A percentile compares a stretch with the other conserved stretches of the same genome.
These are phyloP conservation scores for Zapus hudsonius DNA, from an alignment of 2,113 vertebrate species.

Conservation along the genomic window DNA sequence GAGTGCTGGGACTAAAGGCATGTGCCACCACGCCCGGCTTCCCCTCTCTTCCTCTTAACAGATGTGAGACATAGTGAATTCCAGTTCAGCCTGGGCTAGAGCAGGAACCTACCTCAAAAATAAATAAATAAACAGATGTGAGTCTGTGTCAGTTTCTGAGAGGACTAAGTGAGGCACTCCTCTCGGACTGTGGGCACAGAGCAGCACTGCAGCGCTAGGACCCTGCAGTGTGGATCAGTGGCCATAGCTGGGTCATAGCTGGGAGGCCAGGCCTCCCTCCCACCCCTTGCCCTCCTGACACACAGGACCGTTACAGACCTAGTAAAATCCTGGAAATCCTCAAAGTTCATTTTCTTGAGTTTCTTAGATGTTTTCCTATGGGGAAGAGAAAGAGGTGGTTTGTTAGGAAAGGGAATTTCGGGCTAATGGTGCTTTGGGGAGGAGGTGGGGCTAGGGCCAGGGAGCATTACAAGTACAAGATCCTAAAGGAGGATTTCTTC, in stretches of 20 bases:
- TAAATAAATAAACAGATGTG: too few relatives aligned
- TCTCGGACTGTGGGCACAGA: not conserved
- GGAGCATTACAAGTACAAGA: not conserved
- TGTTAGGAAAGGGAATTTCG: conserved; percentile 37
- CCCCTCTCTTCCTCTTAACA: not conserved
- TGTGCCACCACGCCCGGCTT: not conserved
- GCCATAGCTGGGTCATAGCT: not conserved
- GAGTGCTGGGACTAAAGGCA: too few relatives aligned
- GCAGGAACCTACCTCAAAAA: too few relatives aligned
- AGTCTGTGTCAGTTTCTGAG: too few relatives aligned
- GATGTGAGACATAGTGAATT: too few relatives aligned
- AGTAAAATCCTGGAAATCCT: conserved; percentile 64
- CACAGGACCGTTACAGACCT: conserved; percentile 53
- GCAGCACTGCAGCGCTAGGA: not conserved
- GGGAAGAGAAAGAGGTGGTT: not conserved
- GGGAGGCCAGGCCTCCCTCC: not conserved
- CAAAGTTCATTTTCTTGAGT: conserved; percentile 55
- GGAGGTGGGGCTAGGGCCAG: not conserved
- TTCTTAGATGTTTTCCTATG: conserved; percentile 46
- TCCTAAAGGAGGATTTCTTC: not conserved
- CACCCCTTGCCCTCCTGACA: not conserved
- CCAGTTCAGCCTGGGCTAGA: too few relatives aligned
- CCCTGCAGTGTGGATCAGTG: not conserved
- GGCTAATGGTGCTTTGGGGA: not conserved
- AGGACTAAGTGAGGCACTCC: too few relatives aligned